Conservation (phyloP, 2,797 vertebrate species). For the Lutjanus argentimaculatus region DNA sequence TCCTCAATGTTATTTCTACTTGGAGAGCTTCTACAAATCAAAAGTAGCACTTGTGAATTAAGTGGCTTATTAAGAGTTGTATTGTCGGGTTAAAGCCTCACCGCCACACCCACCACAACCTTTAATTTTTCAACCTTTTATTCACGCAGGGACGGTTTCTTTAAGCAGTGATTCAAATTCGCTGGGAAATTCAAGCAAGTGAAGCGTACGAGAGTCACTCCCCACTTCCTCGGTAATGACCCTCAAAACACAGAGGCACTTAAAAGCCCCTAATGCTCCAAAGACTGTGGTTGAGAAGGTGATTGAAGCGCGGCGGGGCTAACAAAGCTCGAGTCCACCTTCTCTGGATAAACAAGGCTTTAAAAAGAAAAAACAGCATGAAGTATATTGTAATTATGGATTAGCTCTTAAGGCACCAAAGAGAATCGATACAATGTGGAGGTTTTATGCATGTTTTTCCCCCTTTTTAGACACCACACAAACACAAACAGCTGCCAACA, state of each 20-base stretch:
- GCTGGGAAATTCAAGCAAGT: constrained; percentile 42
- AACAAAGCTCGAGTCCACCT: constrained; percentile 15
- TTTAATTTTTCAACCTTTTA: constrained; percentile 58
- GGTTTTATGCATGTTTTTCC: not conserved
- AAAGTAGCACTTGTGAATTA: constrained; percentile 29
- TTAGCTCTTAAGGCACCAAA: constrained; percentile 23
- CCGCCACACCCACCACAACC: constrained; percentile 39
- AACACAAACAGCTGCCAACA: not conserved
- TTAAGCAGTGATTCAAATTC: constrained; percentile 33
- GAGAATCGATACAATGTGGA: constrained; percentile 32
- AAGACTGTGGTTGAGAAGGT: constrained; percentile 19
- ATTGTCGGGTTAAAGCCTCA: constrained; percentile 38
- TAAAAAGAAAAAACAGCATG: not conserved
- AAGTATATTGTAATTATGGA: constrained; percentile 8
- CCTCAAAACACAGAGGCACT: constrained; percentile 67
- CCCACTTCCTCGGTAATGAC: constrained; percentile 64
- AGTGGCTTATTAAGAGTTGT: constrained; percentile 55
- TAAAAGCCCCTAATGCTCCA: constrained; percentile 38
- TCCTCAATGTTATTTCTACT: constrained; percentile 14
- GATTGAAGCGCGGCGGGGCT: constrained; percentile 29
- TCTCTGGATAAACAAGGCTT: constrained; percentile 3
- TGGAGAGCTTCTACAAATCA: constrained; percentile 17
- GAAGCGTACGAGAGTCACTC: constrained; percentile 38
- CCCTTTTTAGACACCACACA: not conserved
- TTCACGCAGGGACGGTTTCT: constrained; percentile 40